Conservation (phyloP, 2,888 invertebrate species). For the Nomada fabriciana region DNA sequence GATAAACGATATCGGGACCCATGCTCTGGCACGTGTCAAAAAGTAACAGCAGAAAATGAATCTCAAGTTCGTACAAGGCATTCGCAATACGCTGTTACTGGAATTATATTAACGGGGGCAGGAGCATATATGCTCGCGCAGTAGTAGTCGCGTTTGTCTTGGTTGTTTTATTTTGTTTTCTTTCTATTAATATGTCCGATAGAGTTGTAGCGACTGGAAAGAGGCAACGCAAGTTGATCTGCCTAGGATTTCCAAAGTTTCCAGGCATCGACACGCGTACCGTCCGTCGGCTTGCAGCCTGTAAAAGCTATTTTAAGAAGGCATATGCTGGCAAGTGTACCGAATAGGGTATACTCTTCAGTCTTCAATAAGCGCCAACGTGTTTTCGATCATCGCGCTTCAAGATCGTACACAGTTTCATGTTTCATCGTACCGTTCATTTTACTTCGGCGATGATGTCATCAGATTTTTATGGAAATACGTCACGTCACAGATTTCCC, state of each 20-base stretch:
- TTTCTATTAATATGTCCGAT: slow-evolving; percentile 25
- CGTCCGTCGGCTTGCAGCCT: neutral
- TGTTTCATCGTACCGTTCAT: neutral
- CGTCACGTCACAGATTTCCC: neutral
- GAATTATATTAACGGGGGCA: neutral
- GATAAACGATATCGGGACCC: slow-evolving; percentile 11
- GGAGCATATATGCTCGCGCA: neutral
- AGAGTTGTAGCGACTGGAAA: neutral
- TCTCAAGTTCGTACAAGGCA: neutral
- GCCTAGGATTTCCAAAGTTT: slow-evolving; percentile 21
- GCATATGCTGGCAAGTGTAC: neutral
- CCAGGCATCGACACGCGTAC: slow-evolving; percentile 2
- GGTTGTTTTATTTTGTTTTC: neutral
- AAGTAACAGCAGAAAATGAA: neutral
- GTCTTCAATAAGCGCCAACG: neutral
- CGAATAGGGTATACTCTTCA: neutral
- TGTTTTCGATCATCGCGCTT: slow-evolving; percentile 17
- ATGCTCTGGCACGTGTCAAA: neutral
- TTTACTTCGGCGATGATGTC: neutral
- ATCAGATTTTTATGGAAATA: neutral
- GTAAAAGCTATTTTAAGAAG: slow-evolving; percentile 39
- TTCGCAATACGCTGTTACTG: neutral
- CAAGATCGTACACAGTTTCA: neutral
- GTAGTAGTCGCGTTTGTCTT: neutral
- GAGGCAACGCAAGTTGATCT: neutral